phyloP scores from a whole-genome alignment of 1,140 invertebrate genomes.

The Hyphantria cunea region DNA sequence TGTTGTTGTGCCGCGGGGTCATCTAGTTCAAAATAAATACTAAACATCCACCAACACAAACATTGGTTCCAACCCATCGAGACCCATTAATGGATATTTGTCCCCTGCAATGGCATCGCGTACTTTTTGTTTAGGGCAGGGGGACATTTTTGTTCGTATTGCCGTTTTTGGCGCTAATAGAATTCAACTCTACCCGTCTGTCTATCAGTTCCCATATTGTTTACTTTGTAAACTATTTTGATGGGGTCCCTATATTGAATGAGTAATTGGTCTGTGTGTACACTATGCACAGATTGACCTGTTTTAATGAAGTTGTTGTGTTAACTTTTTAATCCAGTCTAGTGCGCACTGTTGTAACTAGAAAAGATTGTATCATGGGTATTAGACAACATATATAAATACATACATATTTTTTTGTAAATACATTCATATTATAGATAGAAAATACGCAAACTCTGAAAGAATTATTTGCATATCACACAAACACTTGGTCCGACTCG shows the following conservation, averaged over 20 bases:
- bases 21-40: not conserved
- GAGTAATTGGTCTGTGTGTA: not conserved
- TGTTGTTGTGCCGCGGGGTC: no score
- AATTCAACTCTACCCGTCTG: slow-evolving; percentile 32
- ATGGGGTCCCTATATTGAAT: slow-evolving; percentile 2
- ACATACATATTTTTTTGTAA: no score
- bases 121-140: slow-evolving; percentile 29
- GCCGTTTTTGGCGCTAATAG: slow-evolving; percentile 49
- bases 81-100: slow-evolving; percentile 34
- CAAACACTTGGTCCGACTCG: no score
- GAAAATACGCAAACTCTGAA: no score
- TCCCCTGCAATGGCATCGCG: slow-evolving; percentile 15
- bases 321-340: no score
- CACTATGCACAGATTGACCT: not conserved
- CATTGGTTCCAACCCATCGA: slow-evolving; percentile 24
- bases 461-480: no score
- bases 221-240: slow-evolving; percentile 10
- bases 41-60: slow-evolving; percentile 8
- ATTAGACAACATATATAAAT: no score
- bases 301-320: no score
- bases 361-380: no score
- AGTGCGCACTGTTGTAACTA: no score
- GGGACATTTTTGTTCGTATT: slow-evolving; percentile 50
- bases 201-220: slow-evolving; percentile 8
- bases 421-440: no score